Base-by-base conservation (phyloP, 1,140 invertebrate species). In the Phortica variegata region DNA sequence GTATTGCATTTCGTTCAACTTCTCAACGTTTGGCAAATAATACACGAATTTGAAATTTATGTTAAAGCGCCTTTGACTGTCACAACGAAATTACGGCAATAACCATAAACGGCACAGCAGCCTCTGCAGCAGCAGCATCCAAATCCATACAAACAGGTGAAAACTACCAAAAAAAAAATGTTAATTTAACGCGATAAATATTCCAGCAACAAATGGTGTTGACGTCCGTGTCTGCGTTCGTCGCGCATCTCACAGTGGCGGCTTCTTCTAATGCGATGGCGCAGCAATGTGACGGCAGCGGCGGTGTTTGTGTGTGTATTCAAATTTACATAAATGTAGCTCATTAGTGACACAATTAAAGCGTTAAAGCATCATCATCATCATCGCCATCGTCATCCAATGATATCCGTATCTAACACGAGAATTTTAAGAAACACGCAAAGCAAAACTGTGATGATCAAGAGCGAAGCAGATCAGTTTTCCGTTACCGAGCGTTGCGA, bases 261-360 rank as follows among this genome's bases (percentile, higher is more conserved):
- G n/a, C n/a, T n/a, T n/a, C 23, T 26, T 26, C 23, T 26, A 26
- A 26, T 26, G 23, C 23, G 23, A 10, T 10, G 5, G 10, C 23
- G 23, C 23, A 26, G 10, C 23, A 10, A 10, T 6, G 5, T 10
- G 10, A 26, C 5, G 23, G 23, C 10, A 26, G 23, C 23, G 10
- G 23, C 23, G n/a, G n/a, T n/a, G n/a, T 47, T 40, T 33, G 17
- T 48, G 56, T 57, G 60, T 47, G 63, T 58, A 65, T 60, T 37
- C 60, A 63, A 65, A 69, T 69, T 68, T 69, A 68, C 63, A 68
- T 68, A 68, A 68, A 68, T 65, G 63, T 57, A 55, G 65, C 65
- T 68, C 63, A 68, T 68, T 68, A 68, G 63, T 63, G 60, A 68
- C 63, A 66, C 63, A 68, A 69, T 68, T 69, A 68, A 68, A 66